These are phyloP conservation scores for Ctenicera cuprea DNA, from an alignment of 2,888 invertebrate species.

Conservation along the genomic window DNA sequence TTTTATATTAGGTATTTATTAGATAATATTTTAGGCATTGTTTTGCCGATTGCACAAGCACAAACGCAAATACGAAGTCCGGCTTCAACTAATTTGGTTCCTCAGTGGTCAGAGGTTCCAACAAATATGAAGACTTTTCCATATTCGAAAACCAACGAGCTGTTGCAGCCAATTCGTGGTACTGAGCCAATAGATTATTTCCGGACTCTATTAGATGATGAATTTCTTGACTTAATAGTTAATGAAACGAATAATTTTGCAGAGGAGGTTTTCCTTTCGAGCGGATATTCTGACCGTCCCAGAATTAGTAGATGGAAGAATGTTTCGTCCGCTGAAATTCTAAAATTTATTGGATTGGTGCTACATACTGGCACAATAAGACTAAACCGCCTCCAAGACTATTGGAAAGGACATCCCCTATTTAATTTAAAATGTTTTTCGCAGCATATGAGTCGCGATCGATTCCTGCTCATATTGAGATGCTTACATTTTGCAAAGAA, in stretches of 20 bases:
- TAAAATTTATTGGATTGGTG: background rate
- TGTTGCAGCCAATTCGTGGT: too few relatives aligned
- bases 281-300: background rate
- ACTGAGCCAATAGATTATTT: background rate
- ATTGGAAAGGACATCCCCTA: slow-evolving; percentile 25
- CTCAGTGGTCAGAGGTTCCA: too few relatives aligned
- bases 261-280: background rate
- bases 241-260: background rate
- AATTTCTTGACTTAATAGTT: background rate
- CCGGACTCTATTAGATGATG: background rate
- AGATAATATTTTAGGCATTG: too few relatives aligned
- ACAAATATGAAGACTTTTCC: too few relatives aligned
- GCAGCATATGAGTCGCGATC: slow-evolving; percentile 8
- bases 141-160: too few relatives aligned
- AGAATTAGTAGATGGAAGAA: background rate
- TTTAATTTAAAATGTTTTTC: slow-evolving; percentile 11
- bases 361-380: slow-evolving; percentile 15
- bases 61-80: too few relatives aligned
- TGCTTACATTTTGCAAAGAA: slow-evolving; percentile 24
- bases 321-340: background rate
- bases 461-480: slow-evolving; percentile 23
- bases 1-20: too few relatives aligned
- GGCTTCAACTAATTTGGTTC: too few relatives aligned
- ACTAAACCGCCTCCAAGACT: slow-evolving; percentile 10
- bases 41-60: too few relatives aligned